These are phyloP conservation scores for Tympanuchus pallidicinctus DNA, from an alignment of 2,113 vertebrate species.

Conservation along the genomic window DNA sequence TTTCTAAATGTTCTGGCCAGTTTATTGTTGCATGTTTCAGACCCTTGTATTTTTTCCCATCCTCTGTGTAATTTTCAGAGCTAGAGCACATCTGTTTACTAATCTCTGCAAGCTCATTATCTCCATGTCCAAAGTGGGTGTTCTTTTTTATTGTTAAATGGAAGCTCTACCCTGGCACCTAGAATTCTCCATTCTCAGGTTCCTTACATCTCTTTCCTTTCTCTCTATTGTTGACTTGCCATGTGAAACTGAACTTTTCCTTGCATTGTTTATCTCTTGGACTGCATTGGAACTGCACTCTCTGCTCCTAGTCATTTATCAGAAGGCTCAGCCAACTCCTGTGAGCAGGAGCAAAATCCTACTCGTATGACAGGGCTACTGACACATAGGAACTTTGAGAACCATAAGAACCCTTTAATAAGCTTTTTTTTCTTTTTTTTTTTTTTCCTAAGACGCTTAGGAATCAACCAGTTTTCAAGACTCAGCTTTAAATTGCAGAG, in stretches of 20 bases:
- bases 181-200: not conserved
- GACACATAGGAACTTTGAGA: not conserved
- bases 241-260: not conserved
- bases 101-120: not conserved
- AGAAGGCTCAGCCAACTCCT: not conserved
- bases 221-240: not conserved
- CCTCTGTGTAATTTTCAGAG: not conserved
- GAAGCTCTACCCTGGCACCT: not conserved
- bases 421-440: not conserved
- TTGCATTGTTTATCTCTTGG: not conserved
- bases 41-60: not conserved
- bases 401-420: not conserved
- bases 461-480: not conserved
- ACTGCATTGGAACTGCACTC: not conserved
- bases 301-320: not conserved
- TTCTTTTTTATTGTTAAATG: not conserved
- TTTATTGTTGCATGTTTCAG: not conserved
- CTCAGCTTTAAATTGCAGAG: not conserved
- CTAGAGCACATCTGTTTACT: fast-evolving
- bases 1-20: not conserved
- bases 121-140: not conserved
- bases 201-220: not conserved
- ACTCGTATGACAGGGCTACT: not conserved
- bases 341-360: not conserved
- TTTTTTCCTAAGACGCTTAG: not conserved